These are phyloP conservation scores for Lepidothrix coronata DNA, from an alignment of 2,113 vertebrate species.

Conservation along the genomic window DNA sequence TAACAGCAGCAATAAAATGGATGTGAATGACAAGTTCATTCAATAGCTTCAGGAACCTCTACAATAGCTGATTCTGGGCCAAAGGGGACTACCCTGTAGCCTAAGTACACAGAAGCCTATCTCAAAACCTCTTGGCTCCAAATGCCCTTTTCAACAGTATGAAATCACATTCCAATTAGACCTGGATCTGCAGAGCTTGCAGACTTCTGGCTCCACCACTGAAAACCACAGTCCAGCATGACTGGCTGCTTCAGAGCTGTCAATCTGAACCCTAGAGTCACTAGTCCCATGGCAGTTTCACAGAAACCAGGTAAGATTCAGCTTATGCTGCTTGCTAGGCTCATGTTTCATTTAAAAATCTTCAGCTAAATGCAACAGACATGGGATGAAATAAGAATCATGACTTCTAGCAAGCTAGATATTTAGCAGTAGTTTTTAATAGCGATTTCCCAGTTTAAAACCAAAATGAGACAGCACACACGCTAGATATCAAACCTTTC, in stretches of 20 bases:
- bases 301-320: background rate
- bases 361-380: background rate
- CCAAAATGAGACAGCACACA: background rate
- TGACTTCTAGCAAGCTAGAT: rapidly evolving
- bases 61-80: background rate
- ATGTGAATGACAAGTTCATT: background rate
- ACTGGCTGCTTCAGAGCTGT: background rate
- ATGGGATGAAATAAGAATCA: background rate
- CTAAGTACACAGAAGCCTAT: background rate
- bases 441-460: background rate
- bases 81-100: background rate
- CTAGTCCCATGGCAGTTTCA: background rate
- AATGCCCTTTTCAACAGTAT: background rate
- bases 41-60: background rate
- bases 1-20: background rate
- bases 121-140: background rate
- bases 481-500: background rate
- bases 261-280: background rate
- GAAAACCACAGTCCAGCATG: background rate
- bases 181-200: background rate
- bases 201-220: background rate
- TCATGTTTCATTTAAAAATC: background rate
- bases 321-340: background rate
- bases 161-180: background rate
- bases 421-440: background rate